phyloP scores from a whole-genome alignment of 2,113 vertebrate genomes.

The Trochalopteron elliotii region DNA sequence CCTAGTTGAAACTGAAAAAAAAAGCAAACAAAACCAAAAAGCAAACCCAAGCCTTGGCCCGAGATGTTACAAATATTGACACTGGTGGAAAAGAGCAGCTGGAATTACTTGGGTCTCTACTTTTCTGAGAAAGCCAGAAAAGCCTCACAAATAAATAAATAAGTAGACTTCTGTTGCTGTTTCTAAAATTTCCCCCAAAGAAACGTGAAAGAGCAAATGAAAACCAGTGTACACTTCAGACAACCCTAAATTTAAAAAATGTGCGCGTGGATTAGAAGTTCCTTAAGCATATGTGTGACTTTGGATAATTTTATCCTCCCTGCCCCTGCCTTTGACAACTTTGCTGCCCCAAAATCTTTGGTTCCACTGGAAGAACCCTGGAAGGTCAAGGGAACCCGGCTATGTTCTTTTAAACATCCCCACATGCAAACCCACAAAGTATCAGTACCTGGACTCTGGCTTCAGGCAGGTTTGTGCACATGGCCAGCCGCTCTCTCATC shows the following conservation, averaged over 20 bases:
- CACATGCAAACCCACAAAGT: not conserved
- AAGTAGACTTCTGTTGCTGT: conserved; percentile 1
- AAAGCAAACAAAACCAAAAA: not conserved
- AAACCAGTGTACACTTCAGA: conserved; percentile 44
- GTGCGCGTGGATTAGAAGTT: not conserved
- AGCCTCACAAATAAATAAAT: conserved; percentile 47
- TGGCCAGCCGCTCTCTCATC: conserved; percentile 96
- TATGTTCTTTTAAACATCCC: not conserved
- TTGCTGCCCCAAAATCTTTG: not conserved
- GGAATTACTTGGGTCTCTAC: conserved; percentile 49
- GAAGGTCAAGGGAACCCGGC: not conserved
- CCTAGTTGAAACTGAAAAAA: not conserved
- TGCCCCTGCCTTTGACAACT: not conserved
- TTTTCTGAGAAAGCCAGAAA: conserved; percentile 22
- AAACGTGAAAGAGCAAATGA: conserved; percentile 46
- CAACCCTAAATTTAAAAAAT: conserved; percentile 45
- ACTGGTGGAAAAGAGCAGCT: conserved; percentile 49
- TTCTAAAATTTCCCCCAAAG: conserved; percentile 19
- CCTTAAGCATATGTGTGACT: conserved; percentile 9
- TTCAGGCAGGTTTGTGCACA: conserved; percentile 98
- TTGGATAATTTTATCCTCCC: not conserved
- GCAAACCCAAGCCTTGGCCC: not conserved
- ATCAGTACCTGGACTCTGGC: conserved; percentile 91
- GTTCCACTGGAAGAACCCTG: not conserved
- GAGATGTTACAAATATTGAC: conserved; percentile 39